Conservation (phyloP, 53 echinoderm and acorn worm genomes). For the Crossaster papposus region DNA sequence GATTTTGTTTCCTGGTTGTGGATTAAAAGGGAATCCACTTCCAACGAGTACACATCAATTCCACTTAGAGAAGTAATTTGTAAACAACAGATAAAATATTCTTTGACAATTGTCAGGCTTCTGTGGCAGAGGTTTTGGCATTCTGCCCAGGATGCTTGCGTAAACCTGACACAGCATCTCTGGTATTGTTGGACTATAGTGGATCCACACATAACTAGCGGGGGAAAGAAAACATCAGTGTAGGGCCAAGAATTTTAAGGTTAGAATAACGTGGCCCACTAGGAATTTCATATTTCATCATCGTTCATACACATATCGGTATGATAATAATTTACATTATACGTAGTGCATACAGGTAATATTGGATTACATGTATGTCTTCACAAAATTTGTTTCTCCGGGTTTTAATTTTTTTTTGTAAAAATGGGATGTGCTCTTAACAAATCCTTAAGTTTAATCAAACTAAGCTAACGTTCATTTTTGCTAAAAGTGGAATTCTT, state of each 20-base stretch:
- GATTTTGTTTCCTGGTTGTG: neutral
- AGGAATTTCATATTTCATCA: conserved; percentile 13
- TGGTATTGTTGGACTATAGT: neutral
- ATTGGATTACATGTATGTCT: neutral
- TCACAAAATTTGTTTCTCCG: too few species aligned
- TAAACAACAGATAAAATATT: conserved; percentile 9
- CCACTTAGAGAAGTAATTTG: conserved; percentile 5
- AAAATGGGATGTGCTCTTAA: too few species aligned
- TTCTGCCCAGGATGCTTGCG: neutral
- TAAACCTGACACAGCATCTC: neutral
- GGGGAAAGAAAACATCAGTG: conserved; percentile 31
- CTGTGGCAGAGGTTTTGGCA: conserved; percentile 1
- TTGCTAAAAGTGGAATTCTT: too few species aligned
- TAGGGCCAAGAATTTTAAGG: conserved; percentile 36
- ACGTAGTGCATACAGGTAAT: neutral
- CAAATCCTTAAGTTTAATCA: too few species aligned
- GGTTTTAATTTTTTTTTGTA: too few species aligned
- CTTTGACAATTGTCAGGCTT: neutral
- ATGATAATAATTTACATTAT: neutral
- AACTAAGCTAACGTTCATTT: too few species aligned
- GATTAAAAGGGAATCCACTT: neutral
- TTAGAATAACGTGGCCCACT: conserved; percentile 35
- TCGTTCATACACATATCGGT: neutral
- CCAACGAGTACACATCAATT: conserved; percentile 9
- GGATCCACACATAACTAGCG: conserved; percentile 1